A percentile compares a stretch with the other conserved stretches of the same genome.
Evolutionary conservation across 2,888 invertebrate genomes (phyloP).

Genomic region (Macaria liturata): DNA sequence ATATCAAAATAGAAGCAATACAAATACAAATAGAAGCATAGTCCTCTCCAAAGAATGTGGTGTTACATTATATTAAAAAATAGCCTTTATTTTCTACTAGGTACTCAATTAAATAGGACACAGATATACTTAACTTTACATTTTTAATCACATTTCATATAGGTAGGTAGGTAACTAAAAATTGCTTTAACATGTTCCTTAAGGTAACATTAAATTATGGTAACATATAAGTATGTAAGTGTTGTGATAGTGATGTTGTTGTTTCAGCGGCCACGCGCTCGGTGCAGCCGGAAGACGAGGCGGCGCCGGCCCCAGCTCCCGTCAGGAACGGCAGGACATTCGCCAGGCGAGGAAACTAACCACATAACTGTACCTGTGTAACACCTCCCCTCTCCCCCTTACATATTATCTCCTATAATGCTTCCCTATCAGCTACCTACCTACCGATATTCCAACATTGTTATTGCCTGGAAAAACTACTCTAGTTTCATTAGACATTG

Average conservation of each 20-base stretch:
- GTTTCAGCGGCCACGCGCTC: constrained; percentile 63
- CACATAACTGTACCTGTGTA: constrained; percentile 4
- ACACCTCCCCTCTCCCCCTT: constrained; percentile 26
- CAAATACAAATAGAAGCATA: no score
- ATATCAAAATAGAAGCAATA: no score
- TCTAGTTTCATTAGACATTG: not conserved
- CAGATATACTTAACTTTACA: no score
- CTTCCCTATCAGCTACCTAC: not conserved
- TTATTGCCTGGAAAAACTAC: not conserved
- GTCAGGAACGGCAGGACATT: constrained; percentile 56
- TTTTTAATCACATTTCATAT: no score
- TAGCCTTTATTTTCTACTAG: no score
- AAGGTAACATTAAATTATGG: no score
- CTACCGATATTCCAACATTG: not conserved
- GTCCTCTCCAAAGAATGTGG: no score
- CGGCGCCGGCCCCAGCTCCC: constrained; percentile 51
- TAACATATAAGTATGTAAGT: no score
- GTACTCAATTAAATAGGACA: no score
- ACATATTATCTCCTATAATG: constrained; percentile 9
- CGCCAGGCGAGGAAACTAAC: constrained; percentile 63
- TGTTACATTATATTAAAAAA: no score
- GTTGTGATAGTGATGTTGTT: not conserved
- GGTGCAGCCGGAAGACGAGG: constrained; percentile 61
- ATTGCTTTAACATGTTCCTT: no score
- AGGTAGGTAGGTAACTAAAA: no score